Percentiles rank a stretch among this genome's conserved stretches.
Conservation (phyloP, 2,113 vertebrate genomes). For the Microtus richardsoni region DNA sequence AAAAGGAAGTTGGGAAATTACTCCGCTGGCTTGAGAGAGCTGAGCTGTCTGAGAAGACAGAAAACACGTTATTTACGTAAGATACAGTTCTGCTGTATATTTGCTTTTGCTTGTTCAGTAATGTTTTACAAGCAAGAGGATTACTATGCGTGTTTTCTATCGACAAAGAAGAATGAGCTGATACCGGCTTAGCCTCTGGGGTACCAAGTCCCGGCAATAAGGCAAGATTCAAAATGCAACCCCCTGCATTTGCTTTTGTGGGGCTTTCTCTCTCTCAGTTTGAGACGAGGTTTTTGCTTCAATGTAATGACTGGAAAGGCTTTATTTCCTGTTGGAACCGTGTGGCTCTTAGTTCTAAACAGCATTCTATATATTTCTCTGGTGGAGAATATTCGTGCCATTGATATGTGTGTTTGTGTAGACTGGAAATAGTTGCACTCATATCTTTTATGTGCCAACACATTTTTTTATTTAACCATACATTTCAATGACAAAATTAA, state of each 20-base stretch:
- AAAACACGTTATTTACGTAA: slow-evolving; percentile 69
- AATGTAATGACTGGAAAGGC: not conserved
- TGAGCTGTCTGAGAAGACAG: slow-evolving; percentile 86
- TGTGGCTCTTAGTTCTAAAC: not conserved
- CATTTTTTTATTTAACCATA: not conserved
- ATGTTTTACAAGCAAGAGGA: slow-evolving; percentile 41
- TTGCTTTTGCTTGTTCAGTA: slow-evolving; percentile 54
- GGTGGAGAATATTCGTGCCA: not conserved
- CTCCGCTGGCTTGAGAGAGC: slow-evolving; percentile 90
- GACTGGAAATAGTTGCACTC: not conserved
- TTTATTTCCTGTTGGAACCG: not conserved
- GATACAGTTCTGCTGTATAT: slow-evolving; percentile 45
- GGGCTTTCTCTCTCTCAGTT: not conserved
- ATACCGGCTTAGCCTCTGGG: not conserved
- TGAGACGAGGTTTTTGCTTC: not conserved
- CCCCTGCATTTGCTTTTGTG: not conserved
- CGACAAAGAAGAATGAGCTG: not conserved
- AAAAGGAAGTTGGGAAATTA: slow-evolving; percentile 91
- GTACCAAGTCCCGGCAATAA: not conserved
- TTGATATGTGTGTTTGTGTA: not conserved
- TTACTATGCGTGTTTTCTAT: not conserved
- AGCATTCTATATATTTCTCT: not conserved
- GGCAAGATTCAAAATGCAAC: not conserved
- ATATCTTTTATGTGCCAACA: not conserved
- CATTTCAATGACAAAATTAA: not conserved